Conservation (phyloP, 2,113 vertebrate genomes). For the Pandion haliaetus region DNA sequence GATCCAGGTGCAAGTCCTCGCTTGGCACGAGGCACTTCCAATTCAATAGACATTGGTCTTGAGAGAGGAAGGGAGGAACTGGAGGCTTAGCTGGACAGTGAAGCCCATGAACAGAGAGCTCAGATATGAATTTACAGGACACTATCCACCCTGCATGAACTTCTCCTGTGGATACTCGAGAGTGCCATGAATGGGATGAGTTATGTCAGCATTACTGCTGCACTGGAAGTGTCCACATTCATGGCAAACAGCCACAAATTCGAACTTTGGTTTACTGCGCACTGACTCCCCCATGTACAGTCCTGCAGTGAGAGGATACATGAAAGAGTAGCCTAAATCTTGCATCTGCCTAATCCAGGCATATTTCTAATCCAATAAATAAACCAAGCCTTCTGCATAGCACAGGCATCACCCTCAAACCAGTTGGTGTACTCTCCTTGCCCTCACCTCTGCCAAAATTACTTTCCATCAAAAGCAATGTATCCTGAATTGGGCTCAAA, state of each 20-base stretch:
- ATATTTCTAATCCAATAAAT: not conserved
- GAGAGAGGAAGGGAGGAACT: not conserved
- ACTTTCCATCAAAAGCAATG: not conserved
- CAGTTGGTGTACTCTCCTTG: not conserved
- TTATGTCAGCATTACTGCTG: not conserved
- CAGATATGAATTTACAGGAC: not conserved
- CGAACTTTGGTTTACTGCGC: not conserved
- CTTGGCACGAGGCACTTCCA: not conserved
- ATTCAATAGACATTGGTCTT: not conserved
- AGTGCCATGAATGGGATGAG: fast-evolving
- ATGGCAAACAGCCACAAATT: not conserved
- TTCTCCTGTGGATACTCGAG: not conserved
- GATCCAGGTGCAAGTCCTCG: not conserved
- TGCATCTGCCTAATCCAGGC: not conserved
- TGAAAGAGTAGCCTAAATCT: not conserved
- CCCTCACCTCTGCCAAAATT: not conserved
- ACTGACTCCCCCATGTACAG: not conserved
- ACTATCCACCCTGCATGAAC: not conserved
- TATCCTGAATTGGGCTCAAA: not conserved
- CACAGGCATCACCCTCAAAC: not conserved
- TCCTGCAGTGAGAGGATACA: not conserved
- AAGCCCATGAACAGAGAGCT: not conserved
- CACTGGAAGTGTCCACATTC: not conserved
- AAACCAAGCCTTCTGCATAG: not conserved
- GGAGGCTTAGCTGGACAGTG: not conserved